phyloP scores from a whole-genome alignment of 1,140 invertebrate genomes.

The Euura lappo region DNA sequence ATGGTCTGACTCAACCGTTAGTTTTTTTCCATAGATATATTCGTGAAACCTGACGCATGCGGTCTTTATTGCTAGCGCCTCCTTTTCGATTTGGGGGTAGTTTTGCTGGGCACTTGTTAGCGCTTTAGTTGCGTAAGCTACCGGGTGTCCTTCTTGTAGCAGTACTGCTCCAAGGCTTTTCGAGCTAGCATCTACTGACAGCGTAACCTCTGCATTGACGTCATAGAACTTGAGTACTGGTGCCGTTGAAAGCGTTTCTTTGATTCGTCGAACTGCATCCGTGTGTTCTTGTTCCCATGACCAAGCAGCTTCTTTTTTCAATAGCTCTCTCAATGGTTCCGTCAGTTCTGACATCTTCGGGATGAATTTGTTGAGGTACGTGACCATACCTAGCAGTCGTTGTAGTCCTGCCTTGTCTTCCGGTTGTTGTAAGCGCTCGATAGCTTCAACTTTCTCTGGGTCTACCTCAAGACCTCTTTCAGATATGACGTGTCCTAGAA shows the following conservation, averaged over 20 bases:
- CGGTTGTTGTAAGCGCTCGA: slow-evolving; percentile 39
- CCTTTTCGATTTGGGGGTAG: slow-evolving; percentile 58
- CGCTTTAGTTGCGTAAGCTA: slow-evolving; percentile 41
- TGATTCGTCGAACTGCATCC: slow-evolving; percentile 35
- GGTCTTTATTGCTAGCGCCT: slow-evolving; percentile 59
- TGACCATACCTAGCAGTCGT: slow-evolving; percentile 49
- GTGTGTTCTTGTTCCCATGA: slow-evolving; percentile 29
- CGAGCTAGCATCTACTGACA: slow-evolving; percentile 27
- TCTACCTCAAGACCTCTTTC: slow-evolving; percentile 45
- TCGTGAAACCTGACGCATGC: slow-evolving; percentile 50
- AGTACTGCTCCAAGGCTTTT: slow-evolving; percentile 34
- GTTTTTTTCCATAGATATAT: slow-evolving; percentile 50
- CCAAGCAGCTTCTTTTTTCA: slow-evolving; percentile 35
- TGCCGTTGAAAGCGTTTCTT: slow-evolving; percentile 28
- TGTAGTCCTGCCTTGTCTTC: slow-evolving; percentile 40
- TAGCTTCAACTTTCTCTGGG: slow-evolving; percentile 46
- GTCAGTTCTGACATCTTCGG: slow-evolving; percentile 35
- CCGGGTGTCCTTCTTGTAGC: slow-evolving; percentile 36
- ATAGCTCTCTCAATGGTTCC: slow-evolving; percentile 33
- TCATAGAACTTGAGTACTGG: slow-evolving; percentile 43
- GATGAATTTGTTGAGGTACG: slow-evolving; percentile 50
- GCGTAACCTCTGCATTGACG: slow-evolving; percentile 14
- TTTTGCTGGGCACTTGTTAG: slow-evolving; percentile 33
- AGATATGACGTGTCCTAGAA: slow-evolving; percentile 47
- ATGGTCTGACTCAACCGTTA: slow-evolving; percentile 59